Evolutionary conservation across 2,113 vertebrate species (phyloP), one percentile per base, ranked within the genome.

Genomic region (Procavia capensis): DNA sequence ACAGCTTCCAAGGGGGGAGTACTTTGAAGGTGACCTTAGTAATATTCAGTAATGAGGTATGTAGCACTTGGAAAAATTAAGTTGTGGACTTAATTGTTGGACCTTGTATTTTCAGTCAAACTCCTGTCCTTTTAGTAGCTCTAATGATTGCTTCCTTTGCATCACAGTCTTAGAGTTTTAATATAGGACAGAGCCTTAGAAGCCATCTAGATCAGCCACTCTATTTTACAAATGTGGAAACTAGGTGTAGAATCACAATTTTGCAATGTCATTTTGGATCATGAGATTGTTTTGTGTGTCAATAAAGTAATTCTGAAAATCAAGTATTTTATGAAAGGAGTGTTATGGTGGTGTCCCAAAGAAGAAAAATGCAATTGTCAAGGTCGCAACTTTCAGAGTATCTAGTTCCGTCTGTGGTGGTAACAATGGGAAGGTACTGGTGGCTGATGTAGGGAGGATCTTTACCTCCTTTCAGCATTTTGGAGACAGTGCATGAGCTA

Each of bases 111-210:
- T 79, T 27, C n/a, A 64, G n/a, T 64, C 27, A 64, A n/a, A n/a
- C 64, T 88, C 39, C 43, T 88, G 9, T 27, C 6, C 17, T 39
- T 84, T 86, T 83, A 90, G 29, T 25, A 29, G 81, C 34, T 50
- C 34, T 10, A 50, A 34, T 10, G 24, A 19, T 66, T 7, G 17
- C 24, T 0, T 92, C 27, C 34, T 22, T 43, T 66, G 25, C 6
- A 70, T 50, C 93, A 20, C 22, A 75, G 80, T 90, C 6, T 74
- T 59, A 83, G 54, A 80, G n/a, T 84, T 83, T 94, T 75, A 86
- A 1, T 78, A n/a, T 24, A 87, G 79, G 45, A 54, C 16, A 34
- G 47, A 7, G 5, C 6, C 0, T 8, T n/a, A 43, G 11, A 85
- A 54, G 19, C 25, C 25, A 57, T 87, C 11, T 84, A 74, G 47